Evolutionary conservation across 1,140 invertebrate species (phyloP).

Genomic region (Anastrepha ludens): DNA sequence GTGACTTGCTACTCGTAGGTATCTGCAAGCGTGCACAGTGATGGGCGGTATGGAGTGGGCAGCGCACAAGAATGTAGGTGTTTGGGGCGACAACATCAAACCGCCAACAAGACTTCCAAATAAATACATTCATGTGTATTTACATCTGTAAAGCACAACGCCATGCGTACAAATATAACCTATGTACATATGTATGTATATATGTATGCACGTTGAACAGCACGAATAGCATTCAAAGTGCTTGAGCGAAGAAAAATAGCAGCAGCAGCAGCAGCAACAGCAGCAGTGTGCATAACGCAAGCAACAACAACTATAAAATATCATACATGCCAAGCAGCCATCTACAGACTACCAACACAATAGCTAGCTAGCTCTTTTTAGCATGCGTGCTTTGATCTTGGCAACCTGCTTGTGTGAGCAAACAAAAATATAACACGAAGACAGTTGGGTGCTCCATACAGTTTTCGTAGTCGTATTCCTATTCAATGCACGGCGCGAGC

Average conservation of each 20-base stretch:
- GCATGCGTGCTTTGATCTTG: not conserved
- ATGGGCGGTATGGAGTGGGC: not conserved
- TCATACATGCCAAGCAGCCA: not conserved
- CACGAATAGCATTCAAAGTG: not conserved
- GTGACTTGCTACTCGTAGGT: not conserved
- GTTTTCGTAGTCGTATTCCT: too few relatives aligned
- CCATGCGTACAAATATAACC: too few relatives aligned
- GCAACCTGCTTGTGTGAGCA: not conserved
- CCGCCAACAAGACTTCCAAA: slow-evolving; percentile 17
- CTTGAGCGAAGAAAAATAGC: not conserved
- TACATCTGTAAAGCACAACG: slow-evolving; percentile 44
- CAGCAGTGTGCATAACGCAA: not conserved
- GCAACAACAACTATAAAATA: not conserved
- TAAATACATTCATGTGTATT: slow-evolving; percentile 48
- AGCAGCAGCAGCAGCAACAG: not conserved
- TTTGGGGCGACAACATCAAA: not conserved
- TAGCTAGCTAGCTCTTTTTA: not conserved
- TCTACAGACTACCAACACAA: not conserved
- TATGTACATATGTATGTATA: too few relatives aligned
- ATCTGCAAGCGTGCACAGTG: not conserved
- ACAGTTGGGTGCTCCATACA: too few relatives aligned
- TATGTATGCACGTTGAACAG: too few relatives aligned
- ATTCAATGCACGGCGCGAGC: too few relatives aligned
- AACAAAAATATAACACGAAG: too few relatives aligned
- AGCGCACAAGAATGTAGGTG: slow-evolving; percentile 30